Conservation (phyloP, 2,113 vertebrate genomes). For the Brachyistius frenatus region DNA sequence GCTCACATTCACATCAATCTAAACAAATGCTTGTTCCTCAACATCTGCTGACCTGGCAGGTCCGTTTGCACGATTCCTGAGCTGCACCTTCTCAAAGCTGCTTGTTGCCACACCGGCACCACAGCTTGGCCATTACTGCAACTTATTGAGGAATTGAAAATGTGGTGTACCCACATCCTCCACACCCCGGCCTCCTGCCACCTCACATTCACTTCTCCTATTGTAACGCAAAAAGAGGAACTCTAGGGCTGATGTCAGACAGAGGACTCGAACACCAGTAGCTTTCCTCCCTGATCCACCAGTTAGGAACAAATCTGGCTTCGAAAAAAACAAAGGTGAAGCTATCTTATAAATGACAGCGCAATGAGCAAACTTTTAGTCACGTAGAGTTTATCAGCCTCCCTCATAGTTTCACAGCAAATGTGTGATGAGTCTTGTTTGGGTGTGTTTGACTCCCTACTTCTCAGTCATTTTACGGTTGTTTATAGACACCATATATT, state of each 20-base stretch:
- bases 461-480: conserved; percentile 42
- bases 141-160: conserved; percentile 79
- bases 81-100: conserved; percentile 10
- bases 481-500: neutral
- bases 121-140: conserved; percentile 42
- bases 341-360: neutral
- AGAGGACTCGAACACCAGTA: conserved; percentile 37
- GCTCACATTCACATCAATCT: no score
- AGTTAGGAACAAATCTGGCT: conserved; percentile 7
- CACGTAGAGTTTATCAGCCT: conserved; percentile 52
- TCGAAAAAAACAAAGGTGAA: neutral
- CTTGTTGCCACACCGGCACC: conserved; percentile 51
- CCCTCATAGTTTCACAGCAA: conserved; percentile 47
- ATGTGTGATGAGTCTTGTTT: conserved; percentile 56
- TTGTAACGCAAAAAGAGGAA: conserved; percentile 75
- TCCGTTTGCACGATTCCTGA: conserved; percentile 14
- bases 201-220: conserved; percentile 77
- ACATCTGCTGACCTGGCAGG: neutral
- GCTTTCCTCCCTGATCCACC: conserved; percentile 23
- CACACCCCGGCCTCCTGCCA: conserved; percentile 64
- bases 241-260: conserved; percentile 8
- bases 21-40: neutral
- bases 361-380: conserved; percentile 34
- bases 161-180: conserved; percentile 60
- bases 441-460: conserved; percentile 46